Conservation (phyloP, 2,888 invertebrate genomes). For the Ethmia dodecea region DNA sequence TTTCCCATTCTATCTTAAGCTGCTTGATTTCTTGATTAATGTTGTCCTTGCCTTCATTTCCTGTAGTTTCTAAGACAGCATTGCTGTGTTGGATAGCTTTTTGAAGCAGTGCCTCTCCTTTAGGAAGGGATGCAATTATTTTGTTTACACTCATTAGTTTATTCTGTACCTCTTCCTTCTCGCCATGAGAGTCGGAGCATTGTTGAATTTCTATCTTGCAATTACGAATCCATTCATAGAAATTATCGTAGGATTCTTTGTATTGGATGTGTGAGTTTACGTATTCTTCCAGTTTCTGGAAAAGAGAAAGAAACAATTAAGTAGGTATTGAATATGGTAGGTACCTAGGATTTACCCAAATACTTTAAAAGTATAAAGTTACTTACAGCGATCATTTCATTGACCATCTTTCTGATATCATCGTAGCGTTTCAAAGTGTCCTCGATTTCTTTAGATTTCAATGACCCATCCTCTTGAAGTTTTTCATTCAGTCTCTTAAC, state of each 20-base stretch:
- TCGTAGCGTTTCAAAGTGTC: slow-evolving; percentile 84
- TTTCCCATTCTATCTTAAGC: slow-evolving; percentile 89
- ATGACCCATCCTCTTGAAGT: slow-evolving; percentile 81
- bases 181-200: slow-evolving; percentile 92
- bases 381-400: slow-evolving; percentile 81
- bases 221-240: slow-evolving; percentile 91
- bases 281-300: slow-evolving; percentile 85
- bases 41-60: slow-evolving; percentile 88
- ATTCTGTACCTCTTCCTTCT: slow-evolving; percentile 85
- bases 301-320: slow-evolving; percentile 15
- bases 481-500: slow-evolving; percentile 87
- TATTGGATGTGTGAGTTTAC: slow-evolving; percentile 93
- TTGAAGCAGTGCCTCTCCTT: slow-evolving; percentile 84
- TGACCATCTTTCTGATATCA: slow-evolving; percentile 80
- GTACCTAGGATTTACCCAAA: too few relatives aligned
- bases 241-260: slow-evolving; percentile 88
- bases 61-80: slow-evolving; percentile 85
- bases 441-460: slow-evolving; percentile 83
- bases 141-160: slow-evolving; percentile 86
- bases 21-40: slow-evolving; percentile 90
- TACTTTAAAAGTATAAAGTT: background rate
- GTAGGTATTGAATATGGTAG: too few relatives aligned
- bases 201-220: slow-evolving; percentile 89
- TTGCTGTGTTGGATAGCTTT: slow-evolving; percentile 86
- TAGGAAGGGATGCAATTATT: slow-evolving; percentile 81